Base-by-base conservation (phyloP, 2,797 vertebrate species). In the Chelon auratus region DNA sequence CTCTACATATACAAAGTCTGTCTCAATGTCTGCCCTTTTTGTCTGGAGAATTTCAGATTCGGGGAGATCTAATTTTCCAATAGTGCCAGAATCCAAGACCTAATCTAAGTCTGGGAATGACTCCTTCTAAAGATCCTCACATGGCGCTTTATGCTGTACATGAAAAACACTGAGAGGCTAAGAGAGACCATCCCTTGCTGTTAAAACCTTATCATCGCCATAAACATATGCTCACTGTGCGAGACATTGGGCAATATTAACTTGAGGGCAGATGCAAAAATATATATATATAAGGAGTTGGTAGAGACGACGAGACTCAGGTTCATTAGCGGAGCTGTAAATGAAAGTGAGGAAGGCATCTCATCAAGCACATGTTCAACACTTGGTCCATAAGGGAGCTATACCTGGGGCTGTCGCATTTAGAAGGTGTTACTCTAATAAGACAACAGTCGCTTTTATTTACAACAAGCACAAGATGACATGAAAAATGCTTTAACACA, bases 401-500 rank as follows among this genome's bases (percentile, higher is more conserved):
- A 26, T 92, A 91, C 91, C 90, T 91, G 91, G 56, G 90, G 90
- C 87, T 90, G 87, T 81, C 87, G 68, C 79, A 53, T 89, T 85
- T 70, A 18, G 76, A 80, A 90, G 84, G 89, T 91, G 91, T 90
- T 86, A 91, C 89, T 85, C 88, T 92, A 92, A 93, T 92, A 92
- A 91, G 87, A 82, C 85, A 89, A 90, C 85, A 90, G 84, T 91
- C 69, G 82, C 80, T 87, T 89, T 91, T 91, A 93, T 93, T 93
- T 92, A 91, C 90, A 86, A 87, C 83, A 65, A 87, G 84, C 87
- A 85, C 80, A 54, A 75, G 82, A 88, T 81, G 87, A 90, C 89
- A 92, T 75, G 90, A 90, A 93, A 89, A 85, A 82, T 86, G 82
- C 79, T 87, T 94, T 93, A 95, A 92, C 93, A 94, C 93, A 78